Percentiles rank a stretch among this genome's conserved stretches.
Conservation (phyloP, 2,113 vertebrate genomes). For the Rhizomys pruinosus region DNA sequence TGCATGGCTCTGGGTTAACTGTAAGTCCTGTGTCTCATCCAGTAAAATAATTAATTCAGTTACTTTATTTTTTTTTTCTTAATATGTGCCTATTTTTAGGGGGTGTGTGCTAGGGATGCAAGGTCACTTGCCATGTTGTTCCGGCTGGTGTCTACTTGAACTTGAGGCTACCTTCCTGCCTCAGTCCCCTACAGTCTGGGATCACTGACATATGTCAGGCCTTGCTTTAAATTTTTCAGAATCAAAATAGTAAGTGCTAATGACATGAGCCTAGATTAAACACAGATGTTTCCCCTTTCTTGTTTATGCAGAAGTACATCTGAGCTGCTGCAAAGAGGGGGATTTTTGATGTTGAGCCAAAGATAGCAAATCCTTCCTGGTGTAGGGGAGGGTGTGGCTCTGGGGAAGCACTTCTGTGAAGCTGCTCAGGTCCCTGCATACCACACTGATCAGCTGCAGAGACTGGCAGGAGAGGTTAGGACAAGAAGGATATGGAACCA, state of each 20-base stretch:
- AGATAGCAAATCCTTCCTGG: slow-evolving; percentile 17
- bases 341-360: slow-evolving; percentile 33
- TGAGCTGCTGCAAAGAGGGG: not conserved
- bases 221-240: slow-evolving; percentile 37
- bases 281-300: slow-evolving; percentile 61
- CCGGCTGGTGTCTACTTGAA: not conserved
- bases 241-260: slow-evolving; percentile 33
- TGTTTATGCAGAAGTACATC: slow-evolving; percentile 58
- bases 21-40: not conserved
- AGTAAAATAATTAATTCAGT: not conserved
- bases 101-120: not conserved
- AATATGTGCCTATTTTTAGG: too few species aligned
- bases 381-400: not conserved
- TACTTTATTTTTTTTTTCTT: not conserved
- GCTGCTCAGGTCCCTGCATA: not conserved
- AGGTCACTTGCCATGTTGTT: too few species aligned
- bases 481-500: not conserved
- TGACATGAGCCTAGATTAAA: slow-evolving; percentile 36
- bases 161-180: not conserved
- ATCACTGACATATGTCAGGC: not conserved
- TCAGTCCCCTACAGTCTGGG: not conserved
- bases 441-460: not conserved
- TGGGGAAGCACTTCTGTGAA: not conserved
- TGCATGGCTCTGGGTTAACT: not conserved
- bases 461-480: not conserved